A percentile compares a stretch with the other conserved stretches of the same genome.
phyloP scores from a whole-genome alignment of 2,888 invertebrate genomes.

The Choristoneura rosaceana region DNA sequence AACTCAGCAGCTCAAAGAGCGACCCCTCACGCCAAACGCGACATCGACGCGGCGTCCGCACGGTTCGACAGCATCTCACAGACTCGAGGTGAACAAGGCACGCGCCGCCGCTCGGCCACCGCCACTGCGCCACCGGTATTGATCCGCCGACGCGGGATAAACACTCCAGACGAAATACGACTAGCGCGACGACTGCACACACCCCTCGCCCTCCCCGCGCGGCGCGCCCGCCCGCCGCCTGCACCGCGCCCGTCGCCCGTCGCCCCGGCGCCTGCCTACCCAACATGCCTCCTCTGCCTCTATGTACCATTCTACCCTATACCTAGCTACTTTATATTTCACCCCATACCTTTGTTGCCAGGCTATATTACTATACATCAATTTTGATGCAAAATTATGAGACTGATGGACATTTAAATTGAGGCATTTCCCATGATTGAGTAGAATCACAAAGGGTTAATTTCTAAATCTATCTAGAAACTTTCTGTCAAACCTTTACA shows the following conservation, averaged over 20 bases:
- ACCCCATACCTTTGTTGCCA: conserved; percentile 60
- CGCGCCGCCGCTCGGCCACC: conserved; percentile 82
- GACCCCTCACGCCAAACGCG: conserved; percentile 81
- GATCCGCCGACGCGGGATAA: conserved; percentile 84
- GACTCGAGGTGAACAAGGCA: conserved; percentile 74
- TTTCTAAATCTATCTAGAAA: no score
- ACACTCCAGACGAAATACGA: conserved; percentile 85
- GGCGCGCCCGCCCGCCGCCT: conserved; percentile 55
- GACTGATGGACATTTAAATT: no score
- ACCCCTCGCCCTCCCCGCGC: conserved; percentile 67
- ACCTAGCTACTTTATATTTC: conserved; percentile 12
- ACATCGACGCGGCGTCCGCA: conserved; percentile 82
- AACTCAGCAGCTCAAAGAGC: conserved; percentile 80
- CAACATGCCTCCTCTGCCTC: conserved; percentile 29
- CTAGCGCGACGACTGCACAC: conserved; percentile 82
- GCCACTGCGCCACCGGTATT: conserved; percentile 85
- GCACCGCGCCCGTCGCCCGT: conserved; percentile 70
- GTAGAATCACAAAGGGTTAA: no score
- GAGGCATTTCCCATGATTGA: no score
- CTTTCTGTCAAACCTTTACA: no score
- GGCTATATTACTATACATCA: conserved; percentile 45
- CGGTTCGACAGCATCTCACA: conserved; percentile 84
- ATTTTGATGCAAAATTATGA: not conserved
- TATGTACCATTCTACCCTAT: conserved; percentile 24
- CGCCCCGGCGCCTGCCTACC: conserved; percentile 52